Conservation (phyloP, 2,888 invertebrate genomes). For the Mythimna loreyi region DNA sequence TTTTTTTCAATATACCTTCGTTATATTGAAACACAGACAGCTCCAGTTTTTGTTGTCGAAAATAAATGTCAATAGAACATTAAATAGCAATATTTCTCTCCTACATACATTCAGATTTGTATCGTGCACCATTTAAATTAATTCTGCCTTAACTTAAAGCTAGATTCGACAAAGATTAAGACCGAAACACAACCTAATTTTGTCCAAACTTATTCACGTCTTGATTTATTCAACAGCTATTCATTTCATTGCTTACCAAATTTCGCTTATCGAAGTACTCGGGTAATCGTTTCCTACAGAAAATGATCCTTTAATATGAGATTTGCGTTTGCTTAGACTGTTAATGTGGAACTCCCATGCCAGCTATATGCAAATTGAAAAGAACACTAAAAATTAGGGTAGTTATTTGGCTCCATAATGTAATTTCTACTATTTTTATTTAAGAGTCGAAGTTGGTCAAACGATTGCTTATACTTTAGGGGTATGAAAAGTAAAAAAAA, state of each 20-base stretch:
- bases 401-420: constrained; percentile 9
- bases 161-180: constrained; percentile 62
- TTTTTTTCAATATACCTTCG: neutral
- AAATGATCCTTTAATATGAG: constrained; percentile 82
- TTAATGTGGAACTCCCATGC: constrained; percentile 81
- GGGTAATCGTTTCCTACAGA: constrained; percentile 75
- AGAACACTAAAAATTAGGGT: constrained; percentile 50
- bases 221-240: constrained; percentile 65
- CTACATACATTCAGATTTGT: constrained; percentile 13
- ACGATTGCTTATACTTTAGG: neutral
- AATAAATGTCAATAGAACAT: constrained; percentile 5
- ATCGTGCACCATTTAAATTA: constrained; percentile 53
- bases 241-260: constrained; percentile 64
- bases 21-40: neutral
- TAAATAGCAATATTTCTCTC: constrained; percentile 25
- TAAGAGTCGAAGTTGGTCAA: neutral
- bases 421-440: constrained; percentile 1
- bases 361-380: constrained; percentile 72
- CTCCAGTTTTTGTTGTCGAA: neutral
- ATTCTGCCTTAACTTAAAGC: constrained; percentile 56
- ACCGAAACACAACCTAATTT: constrained; percentile 56
- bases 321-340: constrained; percentile 79
- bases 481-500: too few species aligned
- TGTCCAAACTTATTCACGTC: constrained; percentile 49
- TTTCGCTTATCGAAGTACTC: constrained; percentile 65